phyloP scores from a whole-genome alignment of 2,797 vertebrate genomes.

The Thamnophis elegans region DNA sequence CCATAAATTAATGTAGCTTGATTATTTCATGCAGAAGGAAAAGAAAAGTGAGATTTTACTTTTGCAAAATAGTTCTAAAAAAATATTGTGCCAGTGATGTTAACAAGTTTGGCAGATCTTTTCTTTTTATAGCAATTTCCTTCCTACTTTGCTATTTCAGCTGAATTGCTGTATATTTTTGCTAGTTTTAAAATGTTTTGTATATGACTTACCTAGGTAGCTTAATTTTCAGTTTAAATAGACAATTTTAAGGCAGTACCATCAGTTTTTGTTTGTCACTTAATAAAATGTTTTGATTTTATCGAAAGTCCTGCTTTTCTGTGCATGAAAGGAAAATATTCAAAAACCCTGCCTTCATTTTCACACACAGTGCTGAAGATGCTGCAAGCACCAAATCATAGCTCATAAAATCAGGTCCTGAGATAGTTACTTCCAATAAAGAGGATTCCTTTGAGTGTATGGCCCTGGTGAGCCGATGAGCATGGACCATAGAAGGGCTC shows the following conservation, averaged over 20 bases:
- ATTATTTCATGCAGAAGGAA: constrained; percentile 59
- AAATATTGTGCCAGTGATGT: constrained; percentile 73
- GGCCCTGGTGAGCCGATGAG: constrained; percentile 93
- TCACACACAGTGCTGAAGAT: constrained; percentile 99
- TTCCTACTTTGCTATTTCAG: constrained; percentile 71
- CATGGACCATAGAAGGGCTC: constrained; percentile 98
- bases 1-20: constrained; percentile 59
- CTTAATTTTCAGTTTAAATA: constrained; percentile 70
- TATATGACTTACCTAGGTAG: constrained; percentile 70
- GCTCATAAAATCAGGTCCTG: constrained; percentile 99
- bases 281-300: constrained; percentile 79
- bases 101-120: constrained; percentile 69
- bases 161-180: constrained; percentile 72
- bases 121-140: constrained; percentile 69
- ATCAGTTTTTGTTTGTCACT: constrained; percentile 68
- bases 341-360: constrained; percentile 99
- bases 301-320: constrained; percentile 80
- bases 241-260: constrained; percentile 73
- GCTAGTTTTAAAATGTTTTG: constrained; percentile 73
- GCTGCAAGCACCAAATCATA: constrained; percentile 93
- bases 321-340: constrained; percentile 76
- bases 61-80: constrained; percentile 64
- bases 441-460: constrained; percentile 98
- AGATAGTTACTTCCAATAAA: constrained; percentile 98
- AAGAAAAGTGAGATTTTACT: constrained; percentile 58